phyloP scores from a whole-genome alignment of 2,113 vertebrate genomes.

The Rhabdornis inornatus region DNA sequence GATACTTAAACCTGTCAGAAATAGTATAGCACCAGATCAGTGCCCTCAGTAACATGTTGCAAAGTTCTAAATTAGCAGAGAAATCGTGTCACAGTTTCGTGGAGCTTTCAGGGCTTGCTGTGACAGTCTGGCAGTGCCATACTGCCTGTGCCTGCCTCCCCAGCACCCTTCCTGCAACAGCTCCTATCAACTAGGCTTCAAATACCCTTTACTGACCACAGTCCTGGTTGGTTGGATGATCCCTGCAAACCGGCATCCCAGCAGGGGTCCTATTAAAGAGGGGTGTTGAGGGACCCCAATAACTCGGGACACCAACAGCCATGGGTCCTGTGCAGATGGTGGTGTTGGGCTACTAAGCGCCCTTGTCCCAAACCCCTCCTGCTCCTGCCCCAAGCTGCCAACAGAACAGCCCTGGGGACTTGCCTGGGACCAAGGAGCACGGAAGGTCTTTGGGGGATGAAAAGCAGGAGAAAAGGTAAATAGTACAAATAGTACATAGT shows the following conservation, averaged over 20 bases:
- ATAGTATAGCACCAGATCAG: not conserved
- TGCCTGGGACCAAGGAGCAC: not conserved
- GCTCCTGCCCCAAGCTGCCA: not conserved
- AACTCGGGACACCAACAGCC: accelerated
- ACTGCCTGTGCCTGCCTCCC: accelerated
- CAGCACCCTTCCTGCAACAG: not conserved
- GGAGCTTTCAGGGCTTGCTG: not conserved
- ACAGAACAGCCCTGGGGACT: not conserved
- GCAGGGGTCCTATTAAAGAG: not conserved
- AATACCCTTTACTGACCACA: not conserved
- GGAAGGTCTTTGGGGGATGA: not conserved
- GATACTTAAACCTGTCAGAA: not conserved
- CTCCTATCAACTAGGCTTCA: not conserved
- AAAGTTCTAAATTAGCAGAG: not conserved
- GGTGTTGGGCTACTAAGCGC: accelerated
- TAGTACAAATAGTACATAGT: not conserved
- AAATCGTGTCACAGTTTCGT: not conserved
- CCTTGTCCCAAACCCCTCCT: accelerated
- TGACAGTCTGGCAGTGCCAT: not conserved
- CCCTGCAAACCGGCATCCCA: not conserved
- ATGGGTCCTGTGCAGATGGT: accelerated
- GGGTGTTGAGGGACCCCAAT: not conserved
- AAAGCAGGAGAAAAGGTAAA: not conserved
- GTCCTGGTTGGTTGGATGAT: not conserved
- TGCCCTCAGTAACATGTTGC: not conserved